Evolutionary conservation across 2,797 vertebrate genomes (phyloP).

Genomic region (Coregonus sp.): DNA sequence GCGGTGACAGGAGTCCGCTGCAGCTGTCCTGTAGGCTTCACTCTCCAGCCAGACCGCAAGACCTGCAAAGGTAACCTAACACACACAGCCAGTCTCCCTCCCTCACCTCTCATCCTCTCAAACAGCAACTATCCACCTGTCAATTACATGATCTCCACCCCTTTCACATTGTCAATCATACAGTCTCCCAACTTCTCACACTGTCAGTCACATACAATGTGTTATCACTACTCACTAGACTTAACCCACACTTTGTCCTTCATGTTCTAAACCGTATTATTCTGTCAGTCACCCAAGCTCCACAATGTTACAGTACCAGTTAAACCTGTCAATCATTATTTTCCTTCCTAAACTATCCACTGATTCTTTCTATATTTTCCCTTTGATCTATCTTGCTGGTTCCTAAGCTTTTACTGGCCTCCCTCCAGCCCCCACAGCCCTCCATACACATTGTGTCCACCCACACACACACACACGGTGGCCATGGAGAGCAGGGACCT

Average conservation of each 20-base stretch:
- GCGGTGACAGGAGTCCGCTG: conserved; percentile 92
- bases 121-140: neutral
- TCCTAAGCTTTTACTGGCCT: too few species aligned
- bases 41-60: conserved; percentile 93
- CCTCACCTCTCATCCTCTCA: neutral
- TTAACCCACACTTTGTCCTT: neutral
- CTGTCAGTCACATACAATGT: neutral
- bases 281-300: conserved; percentile 37
- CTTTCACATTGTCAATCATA: conserved; percentile 1
- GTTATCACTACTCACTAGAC: neutral
- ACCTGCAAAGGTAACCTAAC: conserved; percentile 89
- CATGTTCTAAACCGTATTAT: neutral
- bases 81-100: neutral
- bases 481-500: neutral
- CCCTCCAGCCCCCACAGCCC: too few species aligned
- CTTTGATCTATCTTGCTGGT: too few species aligned
- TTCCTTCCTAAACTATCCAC: too few species aligned
- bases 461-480: neutral
- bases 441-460: neutral
- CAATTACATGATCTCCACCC: neutral
- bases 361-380: too few species aligned
- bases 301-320: conserved; percentile 19
- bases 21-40: conserved; percentile 98
- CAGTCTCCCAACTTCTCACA: neutral
- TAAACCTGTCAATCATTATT: neutral